A percentile compares a stretch with the other conserved stretches of the same genome.
phyloP scores from a whole-genome alignment of 2,113 vertebrate genomes.

The Nicator chloris region DNA sequence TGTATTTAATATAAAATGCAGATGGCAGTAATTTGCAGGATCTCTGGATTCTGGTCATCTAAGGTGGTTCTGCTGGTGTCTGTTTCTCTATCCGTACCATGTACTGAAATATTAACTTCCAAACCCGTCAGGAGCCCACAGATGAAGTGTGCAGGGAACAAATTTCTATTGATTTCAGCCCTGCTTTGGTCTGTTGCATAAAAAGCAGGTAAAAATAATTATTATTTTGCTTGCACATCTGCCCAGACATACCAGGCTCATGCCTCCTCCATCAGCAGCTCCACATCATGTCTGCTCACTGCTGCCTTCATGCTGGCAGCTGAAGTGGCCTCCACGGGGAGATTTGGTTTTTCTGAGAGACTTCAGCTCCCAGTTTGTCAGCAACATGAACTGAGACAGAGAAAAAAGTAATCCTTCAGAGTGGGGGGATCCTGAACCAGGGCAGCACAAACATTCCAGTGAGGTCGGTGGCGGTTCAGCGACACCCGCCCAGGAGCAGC shows the following conservation, averaged over 20 bases:
- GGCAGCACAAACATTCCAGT: not conserved
- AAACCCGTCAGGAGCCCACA: not conserved
- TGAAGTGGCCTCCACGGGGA: not conserved
- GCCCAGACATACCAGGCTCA: not conserved
- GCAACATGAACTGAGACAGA: not conserved
- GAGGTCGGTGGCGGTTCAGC: not conserved
- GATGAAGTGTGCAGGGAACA: not conserved
- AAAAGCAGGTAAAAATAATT: not conserved
- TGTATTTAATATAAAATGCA: not conserved
- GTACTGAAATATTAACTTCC: not conserved
- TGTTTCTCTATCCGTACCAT: not conserved
- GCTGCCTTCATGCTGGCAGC: not conserved
- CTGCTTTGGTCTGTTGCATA: not conserved
- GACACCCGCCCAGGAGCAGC: not conserved
- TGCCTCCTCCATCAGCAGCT: not conserved
- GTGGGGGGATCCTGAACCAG: fast-evolving
- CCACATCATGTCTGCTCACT: not conserved
- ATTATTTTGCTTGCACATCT: not conserved
- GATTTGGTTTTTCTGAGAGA: not conserved
- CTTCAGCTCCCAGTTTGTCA: not conserved
- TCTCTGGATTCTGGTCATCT: not conserved
- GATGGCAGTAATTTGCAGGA: not conserved
- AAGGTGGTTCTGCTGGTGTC: not conserved
- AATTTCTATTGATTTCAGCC: not conserved
- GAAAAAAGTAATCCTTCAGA: not conserved